Base-by-base conservation (phyloP, 1,140 invertebrate genomes). In the Tetragonula clypearis region DNA sequence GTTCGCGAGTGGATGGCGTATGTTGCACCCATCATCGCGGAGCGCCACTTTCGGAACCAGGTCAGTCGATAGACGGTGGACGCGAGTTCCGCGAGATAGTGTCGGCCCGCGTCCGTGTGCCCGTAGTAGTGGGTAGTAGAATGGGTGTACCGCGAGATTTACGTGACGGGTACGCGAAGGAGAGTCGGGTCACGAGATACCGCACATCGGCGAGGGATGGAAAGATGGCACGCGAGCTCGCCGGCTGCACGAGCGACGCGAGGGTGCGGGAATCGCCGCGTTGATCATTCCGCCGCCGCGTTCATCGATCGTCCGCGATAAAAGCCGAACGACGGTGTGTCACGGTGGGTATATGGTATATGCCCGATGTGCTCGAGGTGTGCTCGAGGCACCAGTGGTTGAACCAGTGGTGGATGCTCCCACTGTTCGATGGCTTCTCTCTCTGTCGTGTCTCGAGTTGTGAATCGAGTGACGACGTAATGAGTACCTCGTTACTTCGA, bases 1-100 rank as follows among this genome's bases (percentile, higher is more conserved):
- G 30, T 26, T 26, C 15, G 65, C n/a, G 56, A 17, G 65, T 14
- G 49, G 26, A 62, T n/a, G 71, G n/a, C 66, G 73, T 79, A 35
- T 49, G 41, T 49, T 69, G 65, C 35, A 74, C 35, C 41, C 41
- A 11, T 49, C 41, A 49, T 49, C 41, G 41, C 84, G 21, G 21
- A 76, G 82, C 86, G 88, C 75, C 81, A 71, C 72, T 84, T 74
- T 82, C 66, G 78, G 74, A 93, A 92, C 80, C 90, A 79, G 91
- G 92, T 92, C 92, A 93, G 91, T 92, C 92, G 92, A 92, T 93
- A 92, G 76, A 58, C 78, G 68, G 68, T 26, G 56, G 79, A 26
- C 23, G 49, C 26, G 62, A 76, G 19, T 53, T 55, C 3, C 17
- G n/a, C 19, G 17, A 68, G 19, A 56, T 88, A 81, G 82, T 87